Percentiles rank a stretch among this genome's conserved stretches.
phyloP scores from a whole-genome alignment of 1,140 invertebrate genomes.

The Battus philenor region DNA sequence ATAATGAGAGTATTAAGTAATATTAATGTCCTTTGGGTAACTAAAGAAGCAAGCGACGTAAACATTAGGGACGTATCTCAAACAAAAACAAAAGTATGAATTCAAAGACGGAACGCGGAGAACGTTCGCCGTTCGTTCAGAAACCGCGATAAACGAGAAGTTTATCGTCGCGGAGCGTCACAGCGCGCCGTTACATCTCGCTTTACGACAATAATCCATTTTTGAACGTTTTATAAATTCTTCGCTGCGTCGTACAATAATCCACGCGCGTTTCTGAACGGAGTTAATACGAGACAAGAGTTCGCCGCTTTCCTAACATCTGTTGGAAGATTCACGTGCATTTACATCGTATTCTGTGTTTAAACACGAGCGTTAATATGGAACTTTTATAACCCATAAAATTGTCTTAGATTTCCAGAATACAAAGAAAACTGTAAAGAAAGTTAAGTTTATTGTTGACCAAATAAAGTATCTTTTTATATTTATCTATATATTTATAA shows the following conservation, averaged over 20 bases:
- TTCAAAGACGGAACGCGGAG: neutral
- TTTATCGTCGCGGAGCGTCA: slow-evolving; percentile 31
- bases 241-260: slow-evolving; percentile 21
- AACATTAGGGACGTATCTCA: neutral
- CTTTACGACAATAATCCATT: slow-evolving; percentile 53
- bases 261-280: slow-evolving; percentile 22
- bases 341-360: no score
- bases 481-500: no score
- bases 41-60: no score
- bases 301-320: slow-evolving; percentile 2
- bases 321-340: slow-evolving; percentile 4
- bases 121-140: slow-evolving; percentile 21
- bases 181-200: slow-evolving; percentile 29
- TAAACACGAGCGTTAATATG: no score
- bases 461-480: no score
- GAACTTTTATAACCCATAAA: no score
- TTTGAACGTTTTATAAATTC: slow-evolving; percentile 40
- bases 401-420: no score
- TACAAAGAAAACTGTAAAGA: no score
- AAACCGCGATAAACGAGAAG: slow-evolving; percentile 44
- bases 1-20: no score
- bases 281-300: neutral
- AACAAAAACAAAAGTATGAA: neutral
- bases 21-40: no score
- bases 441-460: no score